Conservation (phyloP, 2,888 invertebrate species). For the Drosophila trichaetosa region DNA sequence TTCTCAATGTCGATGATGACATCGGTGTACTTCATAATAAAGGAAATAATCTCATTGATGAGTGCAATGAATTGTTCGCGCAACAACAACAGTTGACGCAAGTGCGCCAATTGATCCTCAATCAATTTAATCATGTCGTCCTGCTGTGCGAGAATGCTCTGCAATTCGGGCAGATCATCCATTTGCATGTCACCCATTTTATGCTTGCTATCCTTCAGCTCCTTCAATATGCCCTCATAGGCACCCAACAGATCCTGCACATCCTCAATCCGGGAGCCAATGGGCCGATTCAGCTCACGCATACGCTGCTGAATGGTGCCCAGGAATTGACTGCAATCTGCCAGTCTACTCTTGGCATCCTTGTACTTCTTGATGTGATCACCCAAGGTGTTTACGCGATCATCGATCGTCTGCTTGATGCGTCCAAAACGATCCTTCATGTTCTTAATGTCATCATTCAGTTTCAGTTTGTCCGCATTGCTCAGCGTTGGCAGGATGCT, state of each 20-base stretch:
- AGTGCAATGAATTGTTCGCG: constrained; percentile 95
- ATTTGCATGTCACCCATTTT: constrained; percentile 92
- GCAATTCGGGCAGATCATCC: constrained; percentile 91
- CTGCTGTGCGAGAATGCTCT: constrained; percentile 92
- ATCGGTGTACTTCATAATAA: constrained; percentile 94
- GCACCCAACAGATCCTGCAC: constrained; percentile 92
- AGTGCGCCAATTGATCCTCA: constrained; percentile 93
- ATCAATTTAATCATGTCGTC: constrained; percentile 94
- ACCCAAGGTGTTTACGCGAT: constrained; percentile 90
- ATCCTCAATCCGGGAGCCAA: constrained; percentile 94
- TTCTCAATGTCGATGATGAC: constrained; percentile 94
- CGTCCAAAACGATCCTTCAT: constrained; percentile 92
- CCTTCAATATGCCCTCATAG: constrained; percentile 91
- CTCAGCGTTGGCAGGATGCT: constrained; percentile 92
- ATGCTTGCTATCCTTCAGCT: constrained; percentile 91
- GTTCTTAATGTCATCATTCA: constrained; percentile 92
- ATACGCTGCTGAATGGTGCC: constrained; percentile 93
- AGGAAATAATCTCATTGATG: constrained; percentile 94
- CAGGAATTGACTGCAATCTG: constrained; percentile 92
- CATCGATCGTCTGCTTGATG: constrained; percentile 90
- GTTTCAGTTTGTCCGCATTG: constrained; percentile 93
- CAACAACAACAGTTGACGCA: constrained; percentile 91
- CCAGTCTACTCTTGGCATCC: constrained; percentile 91
- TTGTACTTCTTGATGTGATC: constrained; percentile 93
- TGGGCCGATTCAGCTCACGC: constrained; percentile 92